phyloP scores from a whole-genome alignment of 2,888 invertebrate species.

The Diarsia brunnea region DNA sequence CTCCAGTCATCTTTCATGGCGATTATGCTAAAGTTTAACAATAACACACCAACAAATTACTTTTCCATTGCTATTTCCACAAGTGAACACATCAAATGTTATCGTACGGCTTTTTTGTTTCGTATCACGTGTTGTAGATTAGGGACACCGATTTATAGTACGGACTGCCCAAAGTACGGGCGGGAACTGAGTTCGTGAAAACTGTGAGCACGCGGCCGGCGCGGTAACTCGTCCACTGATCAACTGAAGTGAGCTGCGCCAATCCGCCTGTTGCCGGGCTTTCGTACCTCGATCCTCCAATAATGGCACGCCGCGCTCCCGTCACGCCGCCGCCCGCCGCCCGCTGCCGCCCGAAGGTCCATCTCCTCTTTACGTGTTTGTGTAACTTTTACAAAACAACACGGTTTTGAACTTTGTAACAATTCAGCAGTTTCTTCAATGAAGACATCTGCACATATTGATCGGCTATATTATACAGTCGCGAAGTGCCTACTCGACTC shows the following conservation, averaged over 20 bases:
- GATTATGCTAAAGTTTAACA: slow-evolving; percentile 70
- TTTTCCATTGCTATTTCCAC: slow-evolving; percentile 71
- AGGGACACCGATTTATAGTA: slow-evolving; percentile 40
- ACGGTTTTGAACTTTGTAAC: neutral
- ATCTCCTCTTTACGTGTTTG: slow-evolving; percentile 51
- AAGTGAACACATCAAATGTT: slow-evolving; percentile 65
- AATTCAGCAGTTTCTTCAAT: neutral
- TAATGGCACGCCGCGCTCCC: slow-evolving; percentile 65
- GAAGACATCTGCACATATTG: neutral
- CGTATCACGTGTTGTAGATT: slow-evolving; percentile 35
- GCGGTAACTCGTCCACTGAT: slow-evolving; percentile 68
- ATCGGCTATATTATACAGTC: neutral
- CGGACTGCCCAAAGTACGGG: slow-evolving; percentile 54
- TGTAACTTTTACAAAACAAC: slow-evolving; percentile 58
- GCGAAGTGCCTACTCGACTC: neutral
- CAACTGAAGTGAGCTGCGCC: slow-evolving; percentile 64
- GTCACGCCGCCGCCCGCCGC: slow-evolving; percentile 43
- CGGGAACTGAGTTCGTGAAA: slow-evolving; percentile 66
- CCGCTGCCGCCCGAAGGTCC: neutral
- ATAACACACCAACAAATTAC: slow-evolving; percentile 71
- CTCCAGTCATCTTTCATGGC: slow-evolving; percentile 75
- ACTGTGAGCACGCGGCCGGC: slow-evolving; percentile 64
- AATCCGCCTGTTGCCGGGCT: slow-evolving; percentile 81
- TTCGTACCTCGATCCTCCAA: slow-evolving; percentile 67
- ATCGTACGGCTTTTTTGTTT: slow-evolving; percentile 36